Base-by-base conservation (phyloP, 1,140 invertebrate species). In the Araneus ventricosus region DNA sequence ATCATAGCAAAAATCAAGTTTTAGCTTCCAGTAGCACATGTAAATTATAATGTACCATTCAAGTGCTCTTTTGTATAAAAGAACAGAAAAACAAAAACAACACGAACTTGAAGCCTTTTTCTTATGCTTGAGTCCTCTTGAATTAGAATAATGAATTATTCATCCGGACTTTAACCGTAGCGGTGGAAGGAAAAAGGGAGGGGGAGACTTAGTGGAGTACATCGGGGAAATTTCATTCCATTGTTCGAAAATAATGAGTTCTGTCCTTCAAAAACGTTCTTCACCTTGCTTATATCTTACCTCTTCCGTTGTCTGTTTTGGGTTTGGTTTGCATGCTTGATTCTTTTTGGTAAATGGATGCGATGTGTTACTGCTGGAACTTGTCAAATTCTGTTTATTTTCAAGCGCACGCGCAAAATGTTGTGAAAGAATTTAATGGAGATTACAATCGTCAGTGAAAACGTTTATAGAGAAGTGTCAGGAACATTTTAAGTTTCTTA, bases 101-200 rank as follows among this genome's bases (percentile, higher is more conserved):
- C 14, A 41, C 10, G 7, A 30, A 24, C 45, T 41, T 52, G 52
- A 52, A 84, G 30, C 22, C 24, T 24, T 27, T 41, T 41, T 84
- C 45, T n/a, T 41, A n/a, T 84, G 82, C 39, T 17, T 84, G 82
- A 84, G 45, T 57, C 24, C 20, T 84, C 37, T n/a, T 57, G 82
- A 84, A 84, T 84, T 84, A 84, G 82, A 84, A 84, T 84, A 84
- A 84, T 84, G 82, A 84, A 84, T 84, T 84, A 84, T 84, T 84
- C 82, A 84, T 84, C 30, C 82, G 39, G 27, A 30, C 24, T 24
- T 41, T 57, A 57, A 41, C 82, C n/a, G 7, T 41, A 52, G 41
- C 7, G 82, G 41, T 20, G 45, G n/a, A 41, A 10, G 4, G 52
- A 17, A 41, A n/a, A 1, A 17, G 20, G 70, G 70, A 17, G 4